Percentiles rank a stretch among this genome's conserved stretches.
Evolutionary conservation across 23 tunicate genomes (phyloP).

Genomic region (Trididemnum miniatum): DNA sequence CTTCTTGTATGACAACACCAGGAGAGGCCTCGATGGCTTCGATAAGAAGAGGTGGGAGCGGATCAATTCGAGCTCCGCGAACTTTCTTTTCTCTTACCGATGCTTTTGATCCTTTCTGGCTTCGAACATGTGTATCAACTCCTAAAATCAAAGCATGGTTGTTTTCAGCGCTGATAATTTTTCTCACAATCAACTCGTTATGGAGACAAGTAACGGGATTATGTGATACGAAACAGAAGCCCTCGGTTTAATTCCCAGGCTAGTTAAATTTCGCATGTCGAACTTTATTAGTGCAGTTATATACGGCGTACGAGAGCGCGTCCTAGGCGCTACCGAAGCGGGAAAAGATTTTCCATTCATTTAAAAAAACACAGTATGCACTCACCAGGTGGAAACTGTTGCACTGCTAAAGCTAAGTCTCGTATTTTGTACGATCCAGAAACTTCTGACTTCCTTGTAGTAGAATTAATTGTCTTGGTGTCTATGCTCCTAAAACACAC

Average conservation of each 20-base stretch:
- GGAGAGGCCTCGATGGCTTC: conserved; percentile 93
- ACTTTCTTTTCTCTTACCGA: not conserved
- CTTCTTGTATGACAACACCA: conserved; percentile 83
- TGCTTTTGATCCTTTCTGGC: not conserved
- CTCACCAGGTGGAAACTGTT: conserved; percentile 48
- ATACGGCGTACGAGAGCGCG: too few relatives aligned
- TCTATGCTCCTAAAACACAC: not conserved
- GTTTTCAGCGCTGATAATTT: too few relatives aligned
- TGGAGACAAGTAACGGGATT: too few relatives aligned
- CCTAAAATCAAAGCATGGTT: conserved; percentile 1
- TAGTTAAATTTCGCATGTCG: too few relatives aligned
- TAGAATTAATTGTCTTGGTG: not conserved
- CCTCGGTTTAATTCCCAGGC: too few relatives aligned
- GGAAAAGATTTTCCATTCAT: too few relatives aligned
- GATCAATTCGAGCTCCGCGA: conserved; percentile 46
- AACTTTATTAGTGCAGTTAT: too few relatives aligned
- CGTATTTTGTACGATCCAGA: conserved; percentile 14
- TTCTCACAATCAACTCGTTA: too few relatives aligned
- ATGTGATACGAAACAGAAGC: too few relatives aligned
- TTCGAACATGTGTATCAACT: not conserved
- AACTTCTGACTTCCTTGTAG: conserved; percentile 3
- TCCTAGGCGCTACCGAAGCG: too few relatives aligned
- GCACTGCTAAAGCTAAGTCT: conserved; percentile 38
- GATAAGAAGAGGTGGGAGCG: conserved; percentile 83
- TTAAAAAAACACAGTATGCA: too few relatives aligned